Percentiles rank a stretch among this genome's conserved stretches.
Conservation (phyloP, 2,888 invertebrate genomes). For the Andrena camellia region DNA sequence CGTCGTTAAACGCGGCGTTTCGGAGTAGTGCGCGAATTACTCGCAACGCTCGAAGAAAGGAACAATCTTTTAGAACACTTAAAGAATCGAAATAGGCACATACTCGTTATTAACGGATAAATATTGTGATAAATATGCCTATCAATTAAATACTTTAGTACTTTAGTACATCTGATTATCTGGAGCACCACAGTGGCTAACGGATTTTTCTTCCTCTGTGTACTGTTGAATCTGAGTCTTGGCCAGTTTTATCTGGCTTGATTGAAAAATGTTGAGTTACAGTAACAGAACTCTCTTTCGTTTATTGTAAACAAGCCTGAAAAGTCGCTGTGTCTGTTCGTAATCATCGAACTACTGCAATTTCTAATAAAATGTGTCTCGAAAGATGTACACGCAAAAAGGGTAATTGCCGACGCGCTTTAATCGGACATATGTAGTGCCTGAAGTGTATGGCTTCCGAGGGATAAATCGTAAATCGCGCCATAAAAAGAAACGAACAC, state of each 20-base stretch:
- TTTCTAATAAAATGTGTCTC: neutral
- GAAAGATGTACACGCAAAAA: neutral
- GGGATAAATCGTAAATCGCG: neutral
- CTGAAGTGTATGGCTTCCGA: neutral
- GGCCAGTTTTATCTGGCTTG: neutral
- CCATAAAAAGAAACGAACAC: neutral
- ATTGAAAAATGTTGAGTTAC: too few species aligned
- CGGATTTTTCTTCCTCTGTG: neutral
- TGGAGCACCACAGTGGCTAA: constrained; percentile 3
- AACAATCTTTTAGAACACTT: too few species aligned
- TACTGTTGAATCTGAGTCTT: neutral
- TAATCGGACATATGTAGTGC: neutral
- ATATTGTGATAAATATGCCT: neutral
- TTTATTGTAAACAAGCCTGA: too few species aligned
- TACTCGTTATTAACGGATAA: neutral
- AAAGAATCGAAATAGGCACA: neutral
- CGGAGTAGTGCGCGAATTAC: too few species aligned
- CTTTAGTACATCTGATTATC: neutral
- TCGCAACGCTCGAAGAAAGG: too few species aligned
- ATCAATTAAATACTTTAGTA: neutral
- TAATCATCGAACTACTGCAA: neutral
- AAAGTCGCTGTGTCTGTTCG: too few species aligned
- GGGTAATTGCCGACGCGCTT: neutral
- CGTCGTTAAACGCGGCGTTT: too few species aligned
- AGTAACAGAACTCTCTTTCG: too few species aligned